These are phyloP conservation scores for Epicampocera succincta DNA, from an alignment of 2,888 invertebrate genomes.

Conservation along the genomic window DNA sequence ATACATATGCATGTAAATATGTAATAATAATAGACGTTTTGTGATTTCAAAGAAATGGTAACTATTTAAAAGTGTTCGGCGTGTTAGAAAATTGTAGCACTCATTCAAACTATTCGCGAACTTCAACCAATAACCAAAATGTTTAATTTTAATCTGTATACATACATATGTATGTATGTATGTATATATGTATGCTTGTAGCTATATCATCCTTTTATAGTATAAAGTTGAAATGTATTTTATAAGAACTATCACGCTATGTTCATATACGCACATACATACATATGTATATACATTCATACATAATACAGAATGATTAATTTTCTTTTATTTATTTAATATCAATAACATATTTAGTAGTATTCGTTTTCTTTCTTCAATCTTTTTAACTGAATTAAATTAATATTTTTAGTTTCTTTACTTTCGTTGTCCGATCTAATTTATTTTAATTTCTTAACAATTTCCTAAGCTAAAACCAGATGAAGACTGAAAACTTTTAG, in stretches of 20 bases:
- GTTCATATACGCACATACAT: not conserved
- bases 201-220: constrained; percentile 15
- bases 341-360: too few relatives aligned
- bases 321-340: constrained; percentile 6
- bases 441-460: constrained; percentile 25
- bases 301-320: not conserved
- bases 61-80: too few relatives aligned
- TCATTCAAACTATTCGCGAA: not conserved
- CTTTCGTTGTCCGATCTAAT: constrained; percentile 59
- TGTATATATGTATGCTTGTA: constrained; percentile 1
- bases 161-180: too few relatives aligned
- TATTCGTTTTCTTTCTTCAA: too few relatives aligned
- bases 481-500: constrained; percentile 57
- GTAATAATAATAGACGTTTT: too few relatives aligned
- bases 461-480: constrained; percentile 57
- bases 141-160: not conserved
- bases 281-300: not conserved
- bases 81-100: too few relatives aligned
- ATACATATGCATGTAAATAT: too few relatives aligned
- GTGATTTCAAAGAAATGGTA: too few relatives aligned
- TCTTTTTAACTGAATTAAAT: too few relatives aligned
- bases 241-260: not conserved
- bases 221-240: constrained; percentile 23
- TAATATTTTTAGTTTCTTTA: constrained; percentile 6
- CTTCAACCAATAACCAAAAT: not conserved